Conservation (phyloP, 2,797 vertebrate genomes). For the Micromesistius poutassou region DNA sequence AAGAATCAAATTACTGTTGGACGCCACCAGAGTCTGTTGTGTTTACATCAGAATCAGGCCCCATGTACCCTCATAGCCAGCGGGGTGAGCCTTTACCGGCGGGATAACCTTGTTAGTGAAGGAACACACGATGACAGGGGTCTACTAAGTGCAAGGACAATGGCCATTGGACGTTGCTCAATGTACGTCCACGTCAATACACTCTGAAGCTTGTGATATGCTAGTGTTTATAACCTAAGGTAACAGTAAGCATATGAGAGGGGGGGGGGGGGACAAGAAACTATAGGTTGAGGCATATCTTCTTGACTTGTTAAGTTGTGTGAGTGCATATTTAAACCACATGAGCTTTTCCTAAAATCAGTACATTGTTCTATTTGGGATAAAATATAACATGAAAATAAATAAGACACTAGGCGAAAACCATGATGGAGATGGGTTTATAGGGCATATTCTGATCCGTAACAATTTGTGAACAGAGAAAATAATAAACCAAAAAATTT, state of each 20-base stretch:
- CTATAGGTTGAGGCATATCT: background rate
- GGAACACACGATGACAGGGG: slow-evolving; percentile 10
- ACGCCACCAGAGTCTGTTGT: slow-evolving; percentile 57
- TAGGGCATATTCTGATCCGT: no score
- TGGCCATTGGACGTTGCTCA: background rate
- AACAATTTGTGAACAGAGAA: no score
- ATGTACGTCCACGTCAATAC: background rate
- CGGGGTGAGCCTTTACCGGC: slow-evolving; percentile 45
- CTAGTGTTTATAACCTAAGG: background rate
- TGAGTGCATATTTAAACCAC: background rate
- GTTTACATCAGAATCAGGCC: slow-evolving; percentile 46
- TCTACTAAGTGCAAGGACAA: background rate
- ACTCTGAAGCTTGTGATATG: background rate
- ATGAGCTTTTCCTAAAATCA: no score
- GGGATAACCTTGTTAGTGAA: slow-evolving; percentile 42
- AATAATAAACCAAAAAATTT: background rate
- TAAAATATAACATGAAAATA: background rate
- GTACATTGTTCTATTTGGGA: background rate
- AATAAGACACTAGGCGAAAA: background rate
- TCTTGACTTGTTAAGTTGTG: background rate
- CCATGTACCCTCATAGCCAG: slow-evolving; percentile 46
- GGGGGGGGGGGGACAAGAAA: background rate
- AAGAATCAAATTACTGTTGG: slow-evolving; percentile 35
- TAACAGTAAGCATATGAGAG: background rate
- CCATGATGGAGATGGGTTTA: no score